Evolutionary conservation across 92 coral and sea anemone genomes (phyloP).

Genomic region (Chrysogorgia sp.): DNA sequence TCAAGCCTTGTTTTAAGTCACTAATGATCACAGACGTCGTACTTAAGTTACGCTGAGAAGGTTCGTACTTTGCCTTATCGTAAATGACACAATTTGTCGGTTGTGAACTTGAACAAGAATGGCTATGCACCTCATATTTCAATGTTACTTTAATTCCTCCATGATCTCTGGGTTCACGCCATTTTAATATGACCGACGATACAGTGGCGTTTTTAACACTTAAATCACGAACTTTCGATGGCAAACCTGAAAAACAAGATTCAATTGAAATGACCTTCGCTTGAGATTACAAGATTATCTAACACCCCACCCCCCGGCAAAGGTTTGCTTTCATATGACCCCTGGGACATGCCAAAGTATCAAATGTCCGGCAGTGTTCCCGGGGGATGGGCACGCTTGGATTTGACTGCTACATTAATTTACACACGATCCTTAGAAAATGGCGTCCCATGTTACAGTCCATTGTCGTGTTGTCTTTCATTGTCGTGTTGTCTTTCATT

Average conservation of each 20-base stretch:
- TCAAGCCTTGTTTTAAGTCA: neutral
- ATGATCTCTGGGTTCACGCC: neutral
- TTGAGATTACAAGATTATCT: neutral
- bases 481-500: too few relatives aligned
- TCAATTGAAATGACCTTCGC: neutral
- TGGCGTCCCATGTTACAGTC: too few relatives aligned
- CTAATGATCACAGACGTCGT: neutral
- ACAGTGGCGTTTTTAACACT: neutral
- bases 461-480: too few relatives aligned
- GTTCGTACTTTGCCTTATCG: neutral
- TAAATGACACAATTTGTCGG: neutral
- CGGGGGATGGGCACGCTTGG: too few relatives aligned
- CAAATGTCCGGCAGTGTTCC: too few relatives aligned
- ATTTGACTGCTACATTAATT: too few relatives aligned
- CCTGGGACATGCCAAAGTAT: too few relatives aligned
- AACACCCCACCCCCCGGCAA: too few relatives aligned
- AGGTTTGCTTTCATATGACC: too few relatives aligned
- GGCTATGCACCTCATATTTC: slow-evolving; percentile 9
- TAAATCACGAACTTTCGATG: neutral
- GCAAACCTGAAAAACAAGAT: slow-evolving; percentile 10
- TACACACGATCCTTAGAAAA: too few relatives aligned
- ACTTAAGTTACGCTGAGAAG: neutral
- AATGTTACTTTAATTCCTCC: neutral
- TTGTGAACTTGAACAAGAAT: neutral
- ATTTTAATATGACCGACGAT: slow-evolving; percentile 7